Evolutionary conservation across 2,888 invertebrate species (phyloP).

Genomic region (Plusia festucae): DNA sequence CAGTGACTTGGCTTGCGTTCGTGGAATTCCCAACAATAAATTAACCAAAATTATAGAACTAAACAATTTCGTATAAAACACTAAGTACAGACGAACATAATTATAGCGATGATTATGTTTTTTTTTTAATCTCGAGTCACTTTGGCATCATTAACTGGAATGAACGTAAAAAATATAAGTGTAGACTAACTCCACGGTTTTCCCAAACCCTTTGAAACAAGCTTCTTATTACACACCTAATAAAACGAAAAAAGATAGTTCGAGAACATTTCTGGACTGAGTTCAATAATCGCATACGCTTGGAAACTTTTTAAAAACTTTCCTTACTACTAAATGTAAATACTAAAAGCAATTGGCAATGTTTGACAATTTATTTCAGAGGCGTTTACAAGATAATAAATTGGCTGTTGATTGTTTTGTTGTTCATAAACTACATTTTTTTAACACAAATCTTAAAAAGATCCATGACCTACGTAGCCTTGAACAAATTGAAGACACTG

Average conservation of each 20-base stretch:
- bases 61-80: constrained; percentile 44
- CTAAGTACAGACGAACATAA: constrained; percentile 22
- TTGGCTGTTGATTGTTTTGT: background rate
- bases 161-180: constrained; percentile 4
- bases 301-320: background rate
- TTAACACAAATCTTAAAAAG: background rate
- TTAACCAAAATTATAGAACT: constrained; percentile 46
- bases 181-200: background rate
- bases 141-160: constrained; percentile 26
- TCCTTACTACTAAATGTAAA: background rate
- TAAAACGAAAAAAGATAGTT: background rate
- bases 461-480: background rate
- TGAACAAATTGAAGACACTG: too few relatives aligned
- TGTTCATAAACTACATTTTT: background rate
- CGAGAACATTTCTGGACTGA: background rate
- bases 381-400: background rate
- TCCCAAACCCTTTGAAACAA: background rate
- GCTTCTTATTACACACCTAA: background rate
- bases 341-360: background rate
- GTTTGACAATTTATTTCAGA: background rate
- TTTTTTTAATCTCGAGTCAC: constrained; percentile 41
- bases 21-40: constrained; percentile 55
- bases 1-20: constrained; percentile 19
- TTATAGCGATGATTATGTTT: constrained; percentile 38
- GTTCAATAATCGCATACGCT: background rate